Percentiles rank a stretch among this genome's conserved stretches.
Evolutionary conservation across 2,113 vertebrate species (phyloP).

Genomic region (Spizaetus ornatus): DNA sequence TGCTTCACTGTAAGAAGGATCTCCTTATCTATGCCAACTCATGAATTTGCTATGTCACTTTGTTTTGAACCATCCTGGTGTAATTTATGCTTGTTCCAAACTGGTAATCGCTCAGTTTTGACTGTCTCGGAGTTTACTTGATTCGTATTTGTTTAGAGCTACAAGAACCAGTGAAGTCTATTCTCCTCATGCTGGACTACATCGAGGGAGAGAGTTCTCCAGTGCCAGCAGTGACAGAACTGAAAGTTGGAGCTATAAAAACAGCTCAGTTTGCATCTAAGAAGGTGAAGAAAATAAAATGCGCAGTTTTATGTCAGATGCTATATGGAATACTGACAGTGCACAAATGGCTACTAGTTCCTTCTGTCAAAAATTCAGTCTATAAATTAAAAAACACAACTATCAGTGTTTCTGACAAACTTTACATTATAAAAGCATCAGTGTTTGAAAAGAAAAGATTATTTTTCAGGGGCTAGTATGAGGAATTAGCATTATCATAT

Average conservation of each 20-base stretch:
- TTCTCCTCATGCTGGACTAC: slow-evolving; percentile 79
- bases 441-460: not conserved
- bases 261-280: slow-evolving; percentile 63
- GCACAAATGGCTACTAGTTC: not conserved
- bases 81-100: not conserved
- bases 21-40: not conserved
- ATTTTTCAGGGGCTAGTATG: not conserved
- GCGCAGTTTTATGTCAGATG: not conserved
- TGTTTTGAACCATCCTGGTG: not conserved
- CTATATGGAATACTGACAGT: not conserved
- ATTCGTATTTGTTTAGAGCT: not conserved
- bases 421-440: not conserved
- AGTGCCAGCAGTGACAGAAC: slow-evolving; percentile 72
- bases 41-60: not conserved
- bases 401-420: not conserved
- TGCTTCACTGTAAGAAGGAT: not conserved
- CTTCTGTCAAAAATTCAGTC: not conserved
- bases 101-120: not conserved
- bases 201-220: slow-evolving; percentile 21
- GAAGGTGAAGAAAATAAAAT: slow-evolving; percentile 74
- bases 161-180: slow-evolving; percentile 47
- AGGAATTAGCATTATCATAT: not conserved
- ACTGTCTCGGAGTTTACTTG: not conserved
- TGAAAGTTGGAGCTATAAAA: slow-evolving; percentile 83
- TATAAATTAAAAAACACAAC: not conserved